phyloP scores from a whole-genome alignment of 2,888 invertebrate species.

The Patella pellucida region DNA sequence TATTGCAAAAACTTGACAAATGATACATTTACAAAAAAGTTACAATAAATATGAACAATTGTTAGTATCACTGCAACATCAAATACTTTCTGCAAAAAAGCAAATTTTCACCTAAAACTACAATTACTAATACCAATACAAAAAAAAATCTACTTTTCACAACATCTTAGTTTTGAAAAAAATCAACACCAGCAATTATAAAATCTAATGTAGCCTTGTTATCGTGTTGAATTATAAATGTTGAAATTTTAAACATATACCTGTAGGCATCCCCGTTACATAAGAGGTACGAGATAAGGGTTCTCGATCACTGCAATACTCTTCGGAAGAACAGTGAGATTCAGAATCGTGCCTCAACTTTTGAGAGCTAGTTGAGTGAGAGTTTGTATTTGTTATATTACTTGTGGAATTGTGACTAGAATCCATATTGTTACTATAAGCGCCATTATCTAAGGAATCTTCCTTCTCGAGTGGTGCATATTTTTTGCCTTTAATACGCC shows the following conservation, averaged over 20 bases:
- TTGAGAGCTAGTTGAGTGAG: constrained; percentile 23
- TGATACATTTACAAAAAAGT: too few species aligned
- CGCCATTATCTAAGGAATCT: constrained; percentile 54
- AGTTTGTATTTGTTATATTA: constrained; percentile 22
- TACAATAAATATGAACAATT: too few species aligned
- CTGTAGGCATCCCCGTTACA: constrained; percentile 74
- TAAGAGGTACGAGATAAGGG: constrained; percentile 54
- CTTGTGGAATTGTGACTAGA: constrained; percentile 25
- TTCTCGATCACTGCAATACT: constrained; percentile 59
- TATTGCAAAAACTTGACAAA: too few species aligned
- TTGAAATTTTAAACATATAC: constrained; percentile 27
- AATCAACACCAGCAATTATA: too few species aligned
- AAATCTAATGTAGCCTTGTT: too few species aligned
- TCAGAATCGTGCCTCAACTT: constrained; percentile 47
- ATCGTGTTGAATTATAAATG: too few species aligned
- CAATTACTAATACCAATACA: too few species aligned
- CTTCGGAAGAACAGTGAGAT: constrained; percentile 55
- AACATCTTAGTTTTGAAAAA: too few species aligned
- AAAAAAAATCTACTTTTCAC: too few species aligned
- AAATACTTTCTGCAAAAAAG: too few species aligned
- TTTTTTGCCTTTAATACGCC: constrained; percentile 63
- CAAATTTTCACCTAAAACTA: too few species aligned
- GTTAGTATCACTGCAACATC: too few species aligned
- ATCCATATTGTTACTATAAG: constrained; percentile 14
- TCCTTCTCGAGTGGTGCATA: constrained; percentile 63